Evolutionary conservation across 64 coral and sea anemone species (phyloP).

Genomic region (Orbicella faveolata): DNA sequence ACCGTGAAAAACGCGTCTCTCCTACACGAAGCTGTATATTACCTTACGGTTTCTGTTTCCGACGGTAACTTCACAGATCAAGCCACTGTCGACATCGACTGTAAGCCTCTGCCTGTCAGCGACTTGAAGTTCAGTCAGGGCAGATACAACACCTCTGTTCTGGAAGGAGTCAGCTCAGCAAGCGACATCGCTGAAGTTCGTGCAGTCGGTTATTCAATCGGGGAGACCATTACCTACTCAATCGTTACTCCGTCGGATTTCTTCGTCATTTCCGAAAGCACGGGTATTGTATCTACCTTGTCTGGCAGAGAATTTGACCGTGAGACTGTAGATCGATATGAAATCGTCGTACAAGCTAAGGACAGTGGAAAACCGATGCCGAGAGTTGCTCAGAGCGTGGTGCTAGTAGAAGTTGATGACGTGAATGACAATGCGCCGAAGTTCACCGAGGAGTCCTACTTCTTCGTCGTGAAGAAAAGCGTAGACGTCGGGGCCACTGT

Average conservation of each 20-base stretch:
- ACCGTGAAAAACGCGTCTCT: conserved; percentile 63
- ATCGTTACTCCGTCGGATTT: conserved; percentile 82
- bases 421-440: conserved; percentile 77
- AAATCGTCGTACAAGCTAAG: conserved; percentile 72
- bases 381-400: conserved; percentile 61
- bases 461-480: conserved; percentile 75
- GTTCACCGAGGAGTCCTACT: conserved; percentile 68
- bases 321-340: conserved; percentile 58
- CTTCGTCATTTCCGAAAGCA: conserved; percentile 58
- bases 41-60: conserved; percentile 45
- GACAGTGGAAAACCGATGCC: conserved; percentile 46
- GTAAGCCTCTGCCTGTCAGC: conserved; percentile 44
- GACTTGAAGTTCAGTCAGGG: conserved; percentile 64
- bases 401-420: conserved; percentile 64
- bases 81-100: conserved; percentile 43
- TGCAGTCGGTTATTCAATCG: conserved; percentile 67
- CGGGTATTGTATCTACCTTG: conserved; percentile 62
- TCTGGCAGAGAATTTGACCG: conserved; percentile 64
- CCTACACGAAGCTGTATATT: conserved; percentile 39
- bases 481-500: conserved; percentile 15
- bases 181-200: conserved; percentile 48
- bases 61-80: conserved; percentile 66
- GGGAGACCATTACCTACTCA: conserved; percentile 70
- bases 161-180: conserved; percentile 64
- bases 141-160: conserved; percentile 62